Conservation (phyloP, 2,888 invertebrate genomes). For the Cephonodes hylas region DNA sequence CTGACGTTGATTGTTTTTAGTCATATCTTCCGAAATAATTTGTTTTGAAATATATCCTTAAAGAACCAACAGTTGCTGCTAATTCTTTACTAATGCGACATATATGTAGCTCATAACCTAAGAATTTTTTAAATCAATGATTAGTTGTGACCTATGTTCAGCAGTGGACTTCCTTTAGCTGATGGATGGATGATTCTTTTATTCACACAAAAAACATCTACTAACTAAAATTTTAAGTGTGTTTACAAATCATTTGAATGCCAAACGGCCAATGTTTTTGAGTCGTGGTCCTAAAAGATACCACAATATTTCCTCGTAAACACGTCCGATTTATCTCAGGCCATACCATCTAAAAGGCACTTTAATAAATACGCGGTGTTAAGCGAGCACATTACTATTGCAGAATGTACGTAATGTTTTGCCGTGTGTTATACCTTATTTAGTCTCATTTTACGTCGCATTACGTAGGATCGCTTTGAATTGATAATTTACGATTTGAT, state of each 20-base stretch:
- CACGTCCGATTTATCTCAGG: conserved; percentile 30
- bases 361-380: conserved; percentile 51
- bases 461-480: conserved; percentile 36
- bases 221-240: not conserved
- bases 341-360: conserved; percentile 36
- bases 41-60: no score
- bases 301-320: conserved; percentile 9
- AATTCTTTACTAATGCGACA: no score
- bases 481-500: conserved; percentile 46
- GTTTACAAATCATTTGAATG: not conserved
- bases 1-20: no score
- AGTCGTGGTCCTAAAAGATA: not conserved
- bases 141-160: no score
- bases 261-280: not conserved
- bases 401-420: conserved; percentile 33
- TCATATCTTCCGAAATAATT: no score
- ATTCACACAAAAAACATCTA: not conserved
- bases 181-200: no score
- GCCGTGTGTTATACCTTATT: conserved; percentile 49
- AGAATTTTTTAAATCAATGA: no score
- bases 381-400: conserved; percentile 36
- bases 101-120: no score
- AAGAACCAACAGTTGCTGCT: no score
- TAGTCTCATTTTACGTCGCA: conserved; percentile 47
- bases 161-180: no score